Percentiles rank a stretch among this genome's conserved stretches.
phyloP scores from a whole-genome alignment of 2,888 invertebrate genomes.

The Disparrhopalites patrizii region DNA sequence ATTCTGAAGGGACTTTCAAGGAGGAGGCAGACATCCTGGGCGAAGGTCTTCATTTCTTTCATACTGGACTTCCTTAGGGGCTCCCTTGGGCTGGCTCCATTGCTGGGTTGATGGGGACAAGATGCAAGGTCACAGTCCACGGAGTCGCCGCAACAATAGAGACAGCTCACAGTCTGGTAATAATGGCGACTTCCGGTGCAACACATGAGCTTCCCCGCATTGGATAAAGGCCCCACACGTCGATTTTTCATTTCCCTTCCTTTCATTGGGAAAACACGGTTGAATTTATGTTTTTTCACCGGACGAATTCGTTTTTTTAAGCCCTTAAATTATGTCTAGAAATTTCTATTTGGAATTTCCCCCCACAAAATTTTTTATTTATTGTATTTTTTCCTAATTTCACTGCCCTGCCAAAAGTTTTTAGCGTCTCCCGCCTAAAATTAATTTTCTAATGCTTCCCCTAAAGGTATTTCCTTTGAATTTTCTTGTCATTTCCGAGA shows the following conservation, averaged over 20 bases:
- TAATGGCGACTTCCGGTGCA: constrained; percentile 27
- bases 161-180: constrained; percentile 14
- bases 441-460: too few relatives aligned
- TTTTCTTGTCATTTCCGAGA: too few relatives aligned
- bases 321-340: neutral
- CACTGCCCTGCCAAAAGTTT: too few relatives aligned
- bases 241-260: constrained; percentile 32
- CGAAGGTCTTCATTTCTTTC: constrained; percentile 28
- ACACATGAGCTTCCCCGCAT: constrained; percentile 37
- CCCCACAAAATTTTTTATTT: too few relatives aligned
- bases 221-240: constrained; percentile 34
- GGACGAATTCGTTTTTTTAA: neutral
- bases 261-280: neutral
- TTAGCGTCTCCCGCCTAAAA: too few relatives aligned
- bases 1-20: constrained; percentile 71
- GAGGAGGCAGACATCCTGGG: constrained; percentile 61
- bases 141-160: constrained; percentile 17
- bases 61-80: neutral
- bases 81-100: too few relatives aligned
- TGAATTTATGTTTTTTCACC: neutral
- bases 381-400: neutral
- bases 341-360: too few relatives aligned
- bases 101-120: neutral
- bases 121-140: neutral
- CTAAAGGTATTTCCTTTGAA: too few relatives aligned